Conservation (phyloP, 2,797 vertebrate genomes). For the Setipinna tenuifilis region DNA sequence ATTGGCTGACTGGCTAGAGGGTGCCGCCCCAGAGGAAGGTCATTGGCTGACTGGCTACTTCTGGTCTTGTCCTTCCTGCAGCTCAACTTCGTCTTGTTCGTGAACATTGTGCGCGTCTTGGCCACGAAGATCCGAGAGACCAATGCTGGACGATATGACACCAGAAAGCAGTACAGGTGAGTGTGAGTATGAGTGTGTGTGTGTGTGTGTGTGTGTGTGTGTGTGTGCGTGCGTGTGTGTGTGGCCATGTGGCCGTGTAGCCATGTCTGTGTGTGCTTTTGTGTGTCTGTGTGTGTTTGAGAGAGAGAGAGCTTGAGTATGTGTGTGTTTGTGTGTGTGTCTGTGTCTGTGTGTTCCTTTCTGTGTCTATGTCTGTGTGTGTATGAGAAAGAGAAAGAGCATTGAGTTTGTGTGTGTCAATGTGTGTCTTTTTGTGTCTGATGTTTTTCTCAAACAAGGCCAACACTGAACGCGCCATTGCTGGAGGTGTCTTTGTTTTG, state of each 20-base stretch:
- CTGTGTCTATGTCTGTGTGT: too few species aligned
- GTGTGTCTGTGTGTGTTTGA: too few species aligned
- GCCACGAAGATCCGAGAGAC: constrained; percentile 90
- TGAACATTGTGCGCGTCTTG: constrained; percentile 88
- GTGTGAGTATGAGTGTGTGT: constrained; percentile 25
- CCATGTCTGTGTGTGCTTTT: not conserved
- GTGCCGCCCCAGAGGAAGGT: not conserved
- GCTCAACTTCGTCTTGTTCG: constrained; percentile 89
- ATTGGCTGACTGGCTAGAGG: too few species aligned
- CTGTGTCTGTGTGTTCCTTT: too few species aligned
- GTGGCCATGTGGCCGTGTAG: not conserved
- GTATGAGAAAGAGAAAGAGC: too few species aligned
- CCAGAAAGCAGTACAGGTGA: constrained; percentile 89
- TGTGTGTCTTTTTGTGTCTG: too few species aligned
- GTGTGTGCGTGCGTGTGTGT: not conserved
- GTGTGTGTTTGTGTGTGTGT: too few species aligned
- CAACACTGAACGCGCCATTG: too few species aligned
- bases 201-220: constrained; percentile 1
- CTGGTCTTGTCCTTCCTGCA: constrained; percentile 60
- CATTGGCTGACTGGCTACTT: not conserved
- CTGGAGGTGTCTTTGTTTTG: not conserved
- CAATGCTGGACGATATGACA: constrained; percentile 85
- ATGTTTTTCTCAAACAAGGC: not conserved
- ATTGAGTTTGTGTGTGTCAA: too few species aligned
- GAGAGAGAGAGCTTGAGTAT: too few species aligned